phyloP scores from a whole-genome alignment of 2,113 vertebrate genomes.

The Anguilla rostrata region DNA sequence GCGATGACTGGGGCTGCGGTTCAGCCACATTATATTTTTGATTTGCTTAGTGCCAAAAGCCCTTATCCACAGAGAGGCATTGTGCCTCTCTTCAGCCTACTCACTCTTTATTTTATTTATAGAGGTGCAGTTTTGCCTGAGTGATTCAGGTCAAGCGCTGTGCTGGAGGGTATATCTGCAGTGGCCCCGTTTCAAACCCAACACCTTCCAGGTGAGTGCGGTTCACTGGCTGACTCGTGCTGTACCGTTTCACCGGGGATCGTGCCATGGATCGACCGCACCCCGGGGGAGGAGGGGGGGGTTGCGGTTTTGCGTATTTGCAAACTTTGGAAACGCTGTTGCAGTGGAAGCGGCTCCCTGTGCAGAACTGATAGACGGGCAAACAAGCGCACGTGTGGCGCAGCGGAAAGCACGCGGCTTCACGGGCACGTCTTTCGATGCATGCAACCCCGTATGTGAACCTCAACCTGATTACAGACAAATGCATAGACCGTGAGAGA shows the following conservation, averaged over 20 bases:
- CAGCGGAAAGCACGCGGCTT: neutral
- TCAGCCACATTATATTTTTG: neutral
- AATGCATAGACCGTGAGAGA: too few species aligned
- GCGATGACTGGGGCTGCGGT: neutral
- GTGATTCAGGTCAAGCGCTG: neutral
- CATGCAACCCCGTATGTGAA: too few species aligned
- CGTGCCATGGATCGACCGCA: neutral
- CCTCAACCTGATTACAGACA: too few species aligned
- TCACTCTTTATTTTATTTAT: neutral
- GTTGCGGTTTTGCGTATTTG: neutral
- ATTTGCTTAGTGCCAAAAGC: neutral
- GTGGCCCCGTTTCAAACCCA: neutral
- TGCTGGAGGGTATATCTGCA: neutral
- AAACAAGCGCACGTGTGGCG: neutral
- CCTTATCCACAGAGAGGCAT: neutral
- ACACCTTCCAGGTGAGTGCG: neutral
- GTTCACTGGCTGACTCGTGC: neutral
- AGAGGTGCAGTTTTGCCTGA: neutral
- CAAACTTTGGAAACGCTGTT: neutral
- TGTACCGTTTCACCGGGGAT: neutral
- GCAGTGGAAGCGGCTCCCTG: neutral
- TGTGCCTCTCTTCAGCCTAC: neutral
- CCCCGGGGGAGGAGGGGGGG: neutral
- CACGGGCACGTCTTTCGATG: too few species aligned
- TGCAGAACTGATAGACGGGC: neutral